Conservation (phyloP, 2,888 invertebrate species). For the Taphrorychus bicolor region DNA sequence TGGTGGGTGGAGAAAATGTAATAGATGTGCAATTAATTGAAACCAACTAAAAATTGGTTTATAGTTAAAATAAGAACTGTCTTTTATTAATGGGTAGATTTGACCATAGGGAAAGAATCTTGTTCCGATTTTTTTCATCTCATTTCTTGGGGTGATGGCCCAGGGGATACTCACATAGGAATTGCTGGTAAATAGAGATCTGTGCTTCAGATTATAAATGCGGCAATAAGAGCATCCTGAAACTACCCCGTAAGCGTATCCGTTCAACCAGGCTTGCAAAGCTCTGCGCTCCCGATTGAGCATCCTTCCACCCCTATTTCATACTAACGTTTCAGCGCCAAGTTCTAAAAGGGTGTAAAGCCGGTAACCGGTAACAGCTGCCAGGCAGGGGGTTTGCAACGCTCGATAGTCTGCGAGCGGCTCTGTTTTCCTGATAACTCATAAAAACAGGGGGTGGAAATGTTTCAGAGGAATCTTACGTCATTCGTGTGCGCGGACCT, state of each 20-base stretch:
- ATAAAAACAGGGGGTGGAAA: slow-evolving; percentile 23
- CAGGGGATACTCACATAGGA: no score
- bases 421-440: slow-evolving; percentile 11
- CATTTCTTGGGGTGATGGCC: no score
- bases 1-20: no score
- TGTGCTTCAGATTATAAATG: background rate
- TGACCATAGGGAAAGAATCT: no score
- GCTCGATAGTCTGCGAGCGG: background rate
- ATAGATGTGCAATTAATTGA: no score
- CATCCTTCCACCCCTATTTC: slow-evolving; percentile 33
- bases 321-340: slow-evolving; percentile 18
- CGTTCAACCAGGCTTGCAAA: background rate
- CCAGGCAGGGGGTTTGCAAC: background rate
- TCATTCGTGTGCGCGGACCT: background rate
- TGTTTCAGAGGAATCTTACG: background rate
- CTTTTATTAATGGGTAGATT: no score
- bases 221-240: background rate
- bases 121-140: no score
- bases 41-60: no score
- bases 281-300: slow-evolving; percentile 17
- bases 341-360: background rate
- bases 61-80: no score
- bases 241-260: no score
- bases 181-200: no score
- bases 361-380: background rate